phyloP scores from a whole-genome alignment of 2,797 vertebrate species.

The Aulostomus chinensis region DNA sequence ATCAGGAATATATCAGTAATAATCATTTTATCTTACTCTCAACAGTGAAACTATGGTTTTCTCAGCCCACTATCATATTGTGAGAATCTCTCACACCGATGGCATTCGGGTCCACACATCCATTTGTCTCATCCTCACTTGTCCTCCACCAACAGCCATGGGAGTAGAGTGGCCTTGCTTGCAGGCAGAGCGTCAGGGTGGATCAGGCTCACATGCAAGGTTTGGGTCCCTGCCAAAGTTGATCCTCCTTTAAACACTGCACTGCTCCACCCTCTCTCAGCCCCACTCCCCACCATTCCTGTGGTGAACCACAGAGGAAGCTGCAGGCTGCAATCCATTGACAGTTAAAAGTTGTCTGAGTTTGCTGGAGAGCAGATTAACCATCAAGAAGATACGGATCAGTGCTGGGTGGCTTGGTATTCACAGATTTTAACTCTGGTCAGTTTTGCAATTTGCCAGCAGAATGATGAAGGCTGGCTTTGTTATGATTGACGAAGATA shows the following conservation, averaged over 20 bases:
- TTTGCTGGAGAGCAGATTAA: constrained; percentile 43
- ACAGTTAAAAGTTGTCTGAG: constrained; percentile 42
- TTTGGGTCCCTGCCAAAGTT: constrained; percentile 57
- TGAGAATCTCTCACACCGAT: too few species aligned
- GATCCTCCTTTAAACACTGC: constrained; percentile 61
- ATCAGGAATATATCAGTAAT: too few species aligned
- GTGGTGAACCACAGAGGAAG: constrained; percentile 61
- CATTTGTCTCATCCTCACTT: constrained; percentile 1
- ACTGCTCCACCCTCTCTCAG: constrained; percentile 58
- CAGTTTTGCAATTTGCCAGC: background rate
- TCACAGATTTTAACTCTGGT: constrained; percentile 13
- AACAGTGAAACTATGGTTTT: too few species aligned
- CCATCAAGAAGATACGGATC: constrained; percentile 28
- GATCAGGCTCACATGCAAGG: constrained; percentile 56
- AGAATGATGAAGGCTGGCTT: constrained; percentile 1
- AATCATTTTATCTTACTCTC: too few species aligned
- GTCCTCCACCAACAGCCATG: constrained; percentile 6
- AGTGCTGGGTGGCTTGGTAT: too few species aligned
- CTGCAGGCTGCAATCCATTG: constrained; percentile 60
- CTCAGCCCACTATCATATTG: too few species aligned
- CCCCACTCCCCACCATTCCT: constrained; percentile 59
- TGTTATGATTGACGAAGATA: too few species aligned
- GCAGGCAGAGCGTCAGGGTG: constrained; percentile 30
- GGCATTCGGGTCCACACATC: constrained; percentile 1
- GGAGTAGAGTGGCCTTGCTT: constrained; percentile 25